Evolutionary conservation across 2,113 vertebrate species (phyloP).

Genomic region (Cololabis saira): DNA sequence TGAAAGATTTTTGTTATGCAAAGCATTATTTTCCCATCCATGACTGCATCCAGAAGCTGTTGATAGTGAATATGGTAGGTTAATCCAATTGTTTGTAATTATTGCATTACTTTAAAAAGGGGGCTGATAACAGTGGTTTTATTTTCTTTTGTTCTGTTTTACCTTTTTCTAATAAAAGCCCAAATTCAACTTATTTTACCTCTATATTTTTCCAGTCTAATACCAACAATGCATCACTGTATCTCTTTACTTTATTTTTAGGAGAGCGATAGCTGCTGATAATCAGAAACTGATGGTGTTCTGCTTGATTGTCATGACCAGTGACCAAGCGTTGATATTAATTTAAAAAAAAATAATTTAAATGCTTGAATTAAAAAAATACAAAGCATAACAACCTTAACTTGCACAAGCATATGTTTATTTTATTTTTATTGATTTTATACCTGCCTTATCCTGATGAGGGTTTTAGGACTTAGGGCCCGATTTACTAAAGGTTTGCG

Average conservation of each 20-base stretch:
- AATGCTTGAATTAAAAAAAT: too few relatives aligned
- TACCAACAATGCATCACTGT: neutral
- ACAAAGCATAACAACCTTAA: too few relatives aligned
- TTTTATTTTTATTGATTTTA: too few relatives aligned
- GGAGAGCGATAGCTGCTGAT: neutral
- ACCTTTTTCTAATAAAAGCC: constrained; percentile 29
- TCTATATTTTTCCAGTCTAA: constrained; percentile 3
- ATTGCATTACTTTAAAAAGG: constrained; percentile 59
- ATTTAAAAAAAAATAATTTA: too few relatives aligned
- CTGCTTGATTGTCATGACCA: too few relatives aligned
- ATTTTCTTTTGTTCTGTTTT: constrained; percentile 31
- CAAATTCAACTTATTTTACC: constrained; percentile 12
- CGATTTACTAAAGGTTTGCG: too few relatives aligned
- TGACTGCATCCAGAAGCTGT: constrained; percentile 50
- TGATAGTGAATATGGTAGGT: constrained; percentile 50
- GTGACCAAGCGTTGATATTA: too few relatives aligned
- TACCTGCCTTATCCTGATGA: too few relatives aligned
- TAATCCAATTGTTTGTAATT: constrained; percentile 61
- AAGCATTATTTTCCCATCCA: constrained; percentile 58
- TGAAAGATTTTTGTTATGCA: constrained; percentile 57
- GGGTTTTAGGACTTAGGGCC: too few relatives aligned
- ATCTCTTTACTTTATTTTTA: neutral
- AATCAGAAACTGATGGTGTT: too few relatives aligned
- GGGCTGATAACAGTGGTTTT: constrained; percentile 33
- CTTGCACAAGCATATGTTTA: too few relatives aligned